Percentiles rank a stretch among this genome's conserved stretches.
These are phyloP conservation scores for Vannuccia rotundouncinata DNA, from an alignment of 2,888 invertebrate genomes.

Conservation along the genomic window DNA sequence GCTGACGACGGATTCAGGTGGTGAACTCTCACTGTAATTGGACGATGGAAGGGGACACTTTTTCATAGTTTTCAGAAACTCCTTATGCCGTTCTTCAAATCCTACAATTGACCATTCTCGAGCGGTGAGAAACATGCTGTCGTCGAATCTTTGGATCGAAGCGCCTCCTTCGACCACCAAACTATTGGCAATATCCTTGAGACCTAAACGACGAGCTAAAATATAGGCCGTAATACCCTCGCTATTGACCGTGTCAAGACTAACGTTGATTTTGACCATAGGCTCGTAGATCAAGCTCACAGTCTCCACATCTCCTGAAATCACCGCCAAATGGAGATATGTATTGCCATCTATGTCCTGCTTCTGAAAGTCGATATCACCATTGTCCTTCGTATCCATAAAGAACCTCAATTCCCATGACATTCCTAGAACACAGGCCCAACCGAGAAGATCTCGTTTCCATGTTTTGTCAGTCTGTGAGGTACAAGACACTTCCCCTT, in stretches of 20 bases:
- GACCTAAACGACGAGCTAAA: constrained; percentile 27
- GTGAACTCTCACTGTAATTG: not conserved
- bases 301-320: constrained; percentile 13
- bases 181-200: not conserved
- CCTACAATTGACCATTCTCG: constrained; percentile 31
- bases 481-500: not conserved
- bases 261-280: constrained; percentile 1
- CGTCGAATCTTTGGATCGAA: constrained; percentile 17
- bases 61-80: not conserved
- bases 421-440: constrained; percentile 25
- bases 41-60: not conserved
- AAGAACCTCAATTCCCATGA: not conserved
- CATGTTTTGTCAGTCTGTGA: not conserved
- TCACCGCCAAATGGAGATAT: constrained; percentile 31
- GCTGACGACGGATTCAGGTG: not conserved
- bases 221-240: constrained; percentile 30
- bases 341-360: constrained; percentile 29
- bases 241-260: not conserved
- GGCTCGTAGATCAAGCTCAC: constrained; percentile 3
- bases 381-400: not conserved
- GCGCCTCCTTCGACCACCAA: not conserved
- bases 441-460: constrained; percentile 25
- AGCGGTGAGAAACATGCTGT: not conserved
- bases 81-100: not conserved
- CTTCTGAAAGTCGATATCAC: constrained; percentile 5